Conservation (phyloP, 2,113 vertebrate genomes). For the Alligator sinensis region DNA sequence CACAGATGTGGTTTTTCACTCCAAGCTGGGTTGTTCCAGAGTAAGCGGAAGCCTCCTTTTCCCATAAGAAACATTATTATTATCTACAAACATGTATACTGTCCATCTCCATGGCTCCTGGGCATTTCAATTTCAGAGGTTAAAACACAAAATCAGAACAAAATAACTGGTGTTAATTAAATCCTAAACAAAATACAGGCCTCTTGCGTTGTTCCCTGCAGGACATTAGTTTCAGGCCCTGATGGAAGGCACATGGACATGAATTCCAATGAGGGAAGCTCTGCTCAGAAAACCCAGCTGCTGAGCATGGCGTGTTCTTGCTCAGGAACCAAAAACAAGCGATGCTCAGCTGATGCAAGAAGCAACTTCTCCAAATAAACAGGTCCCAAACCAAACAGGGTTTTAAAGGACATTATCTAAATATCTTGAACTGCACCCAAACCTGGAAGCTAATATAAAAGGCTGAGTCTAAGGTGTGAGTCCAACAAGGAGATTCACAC, state of each 20-base stretch:
- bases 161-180: neutral
- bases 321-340: neutral
- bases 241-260: neutral
- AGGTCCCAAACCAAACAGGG: neutral
- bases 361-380: neutral
- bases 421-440: neutral
- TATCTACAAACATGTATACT: neutral
- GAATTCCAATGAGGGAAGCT: neutral
- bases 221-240: neutral
- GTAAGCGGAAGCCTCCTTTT: neutral
- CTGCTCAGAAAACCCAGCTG: neutral
- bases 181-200: neutral
- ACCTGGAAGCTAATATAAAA: neutral
- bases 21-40: conserved; percentile 1
- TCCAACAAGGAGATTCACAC: neutral
- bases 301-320: neutral
- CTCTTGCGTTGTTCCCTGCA: neutral
- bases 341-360: neutral
- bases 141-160: conserved; percentile 19
- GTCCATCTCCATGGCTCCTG: neutral
- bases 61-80: neutral
- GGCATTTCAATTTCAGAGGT: neutral
- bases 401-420: neutral
- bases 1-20: neutral
- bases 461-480: neutral